Percentiles rank a stretch among this genome's conserved stretches.
Evolutionary conservation across 2,113 vertebrate genomes (phyloP).

Genomic region (Rhea pennata): DNA sequence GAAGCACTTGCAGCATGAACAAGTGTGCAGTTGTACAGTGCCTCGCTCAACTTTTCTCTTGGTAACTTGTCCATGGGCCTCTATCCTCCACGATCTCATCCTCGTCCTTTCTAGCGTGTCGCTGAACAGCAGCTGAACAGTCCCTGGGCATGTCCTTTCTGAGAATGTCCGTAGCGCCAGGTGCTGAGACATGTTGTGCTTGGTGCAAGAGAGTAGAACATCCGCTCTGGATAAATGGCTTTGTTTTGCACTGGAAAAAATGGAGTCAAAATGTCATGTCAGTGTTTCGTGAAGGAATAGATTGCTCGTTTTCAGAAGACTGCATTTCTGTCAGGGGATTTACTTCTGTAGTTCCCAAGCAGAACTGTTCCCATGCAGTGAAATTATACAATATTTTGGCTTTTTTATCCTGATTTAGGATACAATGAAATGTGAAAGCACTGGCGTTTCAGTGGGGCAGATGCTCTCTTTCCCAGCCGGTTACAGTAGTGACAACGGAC

Average conservation of each 20-base stretch:
- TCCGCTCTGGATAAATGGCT: conserved; percentile 34
- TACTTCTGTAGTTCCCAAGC: background rate
- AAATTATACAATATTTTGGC: conserved; percentile 6
- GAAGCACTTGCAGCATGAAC: background rate
- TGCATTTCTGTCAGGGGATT: background rate
- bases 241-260: conserved; percentile 39
- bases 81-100: background rate
- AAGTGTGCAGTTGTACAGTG: accelerated
- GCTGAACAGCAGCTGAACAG: background rate
- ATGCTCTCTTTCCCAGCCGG: background rate
- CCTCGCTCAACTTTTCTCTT: background rate
- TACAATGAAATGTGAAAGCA: background rate
- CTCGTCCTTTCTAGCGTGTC: background rate
- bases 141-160: background rate
- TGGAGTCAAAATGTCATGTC: conserved; percentile 34
- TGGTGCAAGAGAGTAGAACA: background rate
- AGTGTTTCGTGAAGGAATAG: background rate
- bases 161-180: background rate
- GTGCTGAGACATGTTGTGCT: background rate
- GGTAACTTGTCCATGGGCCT: background rate
- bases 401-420: conserved; percentile 5
- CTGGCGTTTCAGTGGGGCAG: background rate
- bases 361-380: background rate
- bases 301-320: conserved; percentile 9
- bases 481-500: background rate